Conservation (phyloP, 2,113 vertebrate species). For the Actinemys pallida region DNA sequence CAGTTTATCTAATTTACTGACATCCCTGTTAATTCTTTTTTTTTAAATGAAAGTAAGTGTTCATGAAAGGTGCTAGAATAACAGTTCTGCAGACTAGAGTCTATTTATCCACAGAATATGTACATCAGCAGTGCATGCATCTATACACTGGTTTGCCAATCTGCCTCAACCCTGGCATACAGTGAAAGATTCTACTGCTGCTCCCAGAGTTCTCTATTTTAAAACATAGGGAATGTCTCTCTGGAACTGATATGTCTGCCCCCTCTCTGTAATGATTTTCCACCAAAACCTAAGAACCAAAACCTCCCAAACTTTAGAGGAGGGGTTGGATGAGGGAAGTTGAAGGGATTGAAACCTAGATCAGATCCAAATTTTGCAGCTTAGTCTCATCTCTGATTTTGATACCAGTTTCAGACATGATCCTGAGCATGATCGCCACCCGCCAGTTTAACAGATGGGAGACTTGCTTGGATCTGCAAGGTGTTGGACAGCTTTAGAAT, state of each 20-base stretch:
- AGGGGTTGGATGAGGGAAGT: not conserved
- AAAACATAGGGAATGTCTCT: not conserved
- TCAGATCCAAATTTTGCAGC: not conserved
- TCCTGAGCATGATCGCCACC: not conserved
- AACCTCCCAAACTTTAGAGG: not conserved
- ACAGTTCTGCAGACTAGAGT: not conserved
- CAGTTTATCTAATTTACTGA: not conserved
- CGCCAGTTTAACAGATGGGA: not conserved
- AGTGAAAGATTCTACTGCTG: not conserved
- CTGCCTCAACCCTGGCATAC: not conserved
- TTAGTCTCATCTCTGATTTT: slow-evolving; percentile 28
- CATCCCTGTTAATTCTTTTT: not conserved
- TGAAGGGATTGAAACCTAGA: not conserved
- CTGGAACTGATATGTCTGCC: not conserved
- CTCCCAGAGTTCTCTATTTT: not conserved
- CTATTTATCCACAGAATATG: not conserved
- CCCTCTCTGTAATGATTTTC: not conserved
- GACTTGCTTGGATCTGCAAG: not conserved
- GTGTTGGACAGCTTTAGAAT: not conserved
- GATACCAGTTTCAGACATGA: not conserved
- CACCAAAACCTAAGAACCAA: not conserved
- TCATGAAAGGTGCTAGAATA: not conserved
- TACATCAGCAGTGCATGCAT: not conserved
- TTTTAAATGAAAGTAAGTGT: not conserved
- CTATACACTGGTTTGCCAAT: not conserved